Evolutionary conservation across 2,113 vertebrate genomes (phyloP), one percentile per base, ranked within the genome.

Genomic region (Empidonax alnorum): DNA sequence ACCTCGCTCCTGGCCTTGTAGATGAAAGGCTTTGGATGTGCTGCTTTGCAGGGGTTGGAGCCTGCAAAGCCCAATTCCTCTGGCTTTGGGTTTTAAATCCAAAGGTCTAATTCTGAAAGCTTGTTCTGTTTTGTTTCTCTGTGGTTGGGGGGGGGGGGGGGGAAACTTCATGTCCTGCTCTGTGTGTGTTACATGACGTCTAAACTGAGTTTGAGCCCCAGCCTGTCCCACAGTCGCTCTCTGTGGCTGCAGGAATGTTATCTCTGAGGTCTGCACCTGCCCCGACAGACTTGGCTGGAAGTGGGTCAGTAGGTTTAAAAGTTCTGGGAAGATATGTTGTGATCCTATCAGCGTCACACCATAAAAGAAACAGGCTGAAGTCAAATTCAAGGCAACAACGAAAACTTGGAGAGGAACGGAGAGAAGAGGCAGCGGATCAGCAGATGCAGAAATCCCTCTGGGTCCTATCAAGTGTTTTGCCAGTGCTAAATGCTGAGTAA

Each of bases 251-350:
- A 92, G 91, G 93, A 92, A 84, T 77, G 79, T 90, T 93, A 91
- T 92, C 94, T 93, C 88, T 50, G 41, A 75, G 86, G 92, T 88
- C 83, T 94, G 91, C 72, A 89, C 86, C 88, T 94, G 91, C 73
- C 87, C 73, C 2, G 9, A 87, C 74, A 91, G 90, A 91, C 81
- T 94, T 77, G 89, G 65, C 76, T 97, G 94, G 89, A 94, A 96
- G 93, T 92, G 94, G 95, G 94, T 93, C 93, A 96, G 94, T 93
- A 89, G 93, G 89, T 93, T 94, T 92, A 78, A 74, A 94, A 94
- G 95, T 94, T 92, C 65, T 92, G 86, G 68, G 86, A 83, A 89
- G 94, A 90, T 71, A 47, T 2, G 4, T 41, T 65, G 76, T 86
- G 96, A 90, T 93, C 0, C 1, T 93, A 94, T 95, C 91, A 71